Conservation (phyloP, 2,888 invertebrate species). For the Agrochola litura region DNA sequence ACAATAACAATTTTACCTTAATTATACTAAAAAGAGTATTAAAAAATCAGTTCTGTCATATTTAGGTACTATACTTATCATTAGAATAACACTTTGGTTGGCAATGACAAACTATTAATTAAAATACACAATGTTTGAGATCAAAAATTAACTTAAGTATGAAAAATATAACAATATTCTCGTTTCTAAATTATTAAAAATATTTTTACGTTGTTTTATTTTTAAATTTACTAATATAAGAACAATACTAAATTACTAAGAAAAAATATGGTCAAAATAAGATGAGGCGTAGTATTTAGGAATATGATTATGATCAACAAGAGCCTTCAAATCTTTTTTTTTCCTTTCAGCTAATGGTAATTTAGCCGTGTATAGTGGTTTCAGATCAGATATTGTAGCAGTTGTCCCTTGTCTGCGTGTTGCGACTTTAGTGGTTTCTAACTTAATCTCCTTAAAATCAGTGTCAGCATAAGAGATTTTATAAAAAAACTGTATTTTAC, state of each 20-base stretch:
- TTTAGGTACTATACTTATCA: too few relatives aligned
- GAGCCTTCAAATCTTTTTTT: conserved; percentile 31
- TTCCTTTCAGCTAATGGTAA: conserved; percentile 36
- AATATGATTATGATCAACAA: conserved; percentile 18
- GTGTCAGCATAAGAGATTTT: conserved; percentile 13
- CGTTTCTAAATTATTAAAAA: too few relatives aligned
- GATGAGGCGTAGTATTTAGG: conserved; percentile 18
- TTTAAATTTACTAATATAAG: too few relatives aligned
- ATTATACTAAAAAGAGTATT: too few relatives aligned
- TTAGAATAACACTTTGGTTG: too few relatives aligned
- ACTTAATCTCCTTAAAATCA: conserved; percentile 21
- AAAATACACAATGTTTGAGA: too few relatives aligned
- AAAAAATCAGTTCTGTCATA: too few relatives aligned
- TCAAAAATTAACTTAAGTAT: too few relatives aligned
- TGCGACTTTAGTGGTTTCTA: conserved; percentile 15
- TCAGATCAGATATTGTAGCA: conserved; percentile 16
- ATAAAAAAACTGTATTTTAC: conserved; percentile 14
- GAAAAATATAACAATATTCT: too few relatives aligned
- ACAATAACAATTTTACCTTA: too few relatives aligned
- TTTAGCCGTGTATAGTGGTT: conserved; percentile 24
- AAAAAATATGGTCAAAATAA: conserved; percentile 14
- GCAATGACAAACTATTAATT: not conserved
- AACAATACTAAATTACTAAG: conserved; percentile 3
- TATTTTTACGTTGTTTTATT: too few relatives aligned
- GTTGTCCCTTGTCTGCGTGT: conserved; percentile 14